Percentiles rank a stretch among this genome's conserved stretches.
Conservation (phyloP, 2,888 invertebrate genomes). For the Crematogaster levior region DNA sequence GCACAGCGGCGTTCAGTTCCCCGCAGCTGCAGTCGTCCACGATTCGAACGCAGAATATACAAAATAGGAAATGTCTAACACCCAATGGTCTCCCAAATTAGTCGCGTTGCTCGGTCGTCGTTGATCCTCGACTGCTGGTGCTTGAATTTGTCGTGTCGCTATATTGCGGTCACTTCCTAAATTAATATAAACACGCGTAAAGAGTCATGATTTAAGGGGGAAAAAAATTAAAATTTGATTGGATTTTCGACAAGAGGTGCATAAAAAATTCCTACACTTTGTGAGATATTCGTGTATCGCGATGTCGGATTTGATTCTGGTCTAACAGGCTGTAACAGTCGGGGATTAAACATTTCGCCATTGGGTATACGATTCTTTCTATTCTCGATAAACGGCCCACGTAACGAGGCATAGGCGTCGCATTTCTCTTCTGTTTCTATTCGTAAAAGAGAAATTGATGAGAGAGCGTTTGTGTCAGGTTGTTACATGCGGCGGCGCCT, state of each 20-base stretch:
- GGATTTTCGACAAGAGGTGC: no score
- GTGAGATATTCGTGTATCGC: background rate
- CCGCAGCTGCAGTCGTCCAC: conserved; percentile 59
- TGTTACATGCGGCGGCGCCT: conserved; percentile 60
- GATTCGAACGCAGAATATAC: conserved; percentile 62
- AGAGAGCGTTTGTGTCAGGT: conserved; percentile 10
- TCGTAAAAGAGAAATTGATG: background rate
- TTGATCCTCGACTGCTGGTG: conserved; percentile 21
- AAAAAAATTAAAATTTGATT: background rate
- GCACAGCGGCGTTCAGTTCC: conserved; percentile 25
- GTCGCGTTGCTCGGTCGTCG: conserved; percentile 22
- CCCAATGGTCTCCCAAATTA: conserved; percentile 59
- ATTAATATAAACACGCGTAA: background rate
- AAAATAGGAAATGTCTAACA: conserved; percentile 62
- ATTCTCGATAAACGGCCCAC: conserved; percentile 62
- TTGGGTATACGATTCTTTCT: conserved; percentile 67
- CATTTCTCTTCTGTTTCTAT: conserved; percentile 19
- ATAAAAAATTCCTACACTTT: background rate
- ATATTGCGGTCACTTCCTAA: background rate
- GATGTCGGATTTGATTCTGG: background rate
- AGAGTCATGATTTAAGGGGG: no score
- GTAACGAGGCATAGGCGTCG: conserved; percentile 70
- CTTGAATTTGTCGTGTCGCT: background rate
- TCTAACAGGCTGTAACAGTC: conserved; percentile 8
- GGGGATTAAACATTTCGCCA: conserved; percentile 45